phyloP scores from a whole-genome alignment of 2,113 vertebrate genomes.

The Tragelaphus buxtoni region DNA sequence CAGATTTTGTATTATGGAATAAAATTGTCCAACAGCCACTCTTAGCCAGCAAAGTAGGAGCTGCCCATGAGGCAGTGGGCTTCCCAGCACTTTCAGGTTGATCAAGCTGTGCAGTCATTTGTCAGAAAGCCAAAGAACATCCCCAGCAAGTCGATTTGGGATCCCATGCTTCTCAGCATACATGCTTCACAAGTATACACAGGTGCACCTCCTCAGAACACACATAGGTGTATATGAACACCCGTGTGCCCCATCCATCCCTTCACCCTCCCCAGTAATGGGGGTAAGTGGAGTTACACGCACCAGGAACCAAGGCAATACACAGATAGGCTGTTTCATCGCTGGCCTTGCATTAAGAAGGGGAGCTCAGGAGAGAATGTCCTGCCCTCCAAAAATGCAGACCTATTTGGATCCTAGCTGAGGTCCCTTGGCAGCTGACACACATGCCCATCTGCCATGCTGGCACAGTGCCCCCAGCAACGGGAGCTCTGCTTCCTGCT shows the following conservation, averaged over 20 bases:
- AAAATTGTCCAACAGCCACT: constrained; percentile 24
- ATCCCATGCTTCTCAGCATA: neutral
- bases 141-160: neutral
- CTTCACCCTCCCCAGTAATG: neutral
- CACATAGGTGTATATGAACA: accelerated
- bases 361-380: constrained; percentile 17
- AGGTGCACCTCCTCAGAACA: neutral
- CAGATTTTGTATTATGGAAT: constrained; percentile 45
- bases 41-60: neutral
- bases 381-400: constrained; percentile 61
- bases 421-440: constrained; percentile 36
- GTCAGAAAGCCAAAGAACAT: neutral
- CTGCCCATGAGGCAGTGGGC: neutral
- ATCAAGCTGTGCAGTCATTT: neutral
- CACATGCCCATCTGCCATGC: constrained; percentile 44
- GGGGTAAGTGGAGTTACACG: neutral
- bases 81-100: neutral
- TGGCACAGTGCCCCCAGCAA: constrained; percentile 27
- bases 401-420: neutral
- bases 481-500: constrained; percentile 41
- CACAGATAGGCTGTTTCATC: neutral
- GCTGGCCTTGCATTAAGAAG: neutral
- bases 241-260: neutral
- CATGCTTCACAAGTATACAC: neutral
- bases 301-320: neutral